phyloP scores from a whole-genome alignment of 2,888 invertebrate genomes.

The Diarsia brunnea region DNA sequence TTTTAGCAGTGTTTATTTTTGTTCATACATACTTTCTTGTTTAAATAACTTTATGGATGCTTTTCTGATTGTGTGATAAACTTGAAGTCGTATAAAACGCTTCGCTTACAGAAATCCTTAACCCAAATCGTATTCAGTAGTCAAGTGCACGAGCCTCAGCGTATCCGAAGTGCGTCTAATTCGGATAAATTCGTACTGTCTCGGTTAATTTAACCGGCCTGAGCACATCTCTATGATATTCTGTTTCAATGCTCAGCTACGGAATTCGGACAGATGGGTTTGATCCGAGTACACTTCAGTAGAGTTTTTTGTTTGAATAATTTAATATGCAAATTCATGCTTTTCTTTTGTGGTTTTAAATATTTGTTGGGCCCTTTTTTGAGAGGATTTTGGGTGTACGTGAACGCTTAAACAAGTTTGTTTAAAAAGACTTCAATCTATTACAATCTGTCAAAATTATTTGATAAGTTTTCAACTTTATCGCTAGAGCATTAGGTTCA shows the following conservation, averaged over 20 bases:
- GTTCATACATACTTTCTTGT: no score
- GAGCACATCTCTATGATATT: slow-evolving; percentile 59
- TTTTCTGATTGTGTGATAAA: no score
- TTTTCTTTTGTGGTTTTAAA: slow-evolving; percentile 35
- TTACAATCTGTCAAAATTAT: background rate
- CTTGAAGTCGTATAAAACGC: background rate
- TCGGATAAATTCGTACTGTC: slow-evolving; percentile 72
- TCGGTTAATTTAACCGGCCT: slow-evolving; percentile 75
- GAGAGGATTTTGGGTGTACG: background rate
- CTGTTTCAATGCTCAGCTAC: slow-evolving; percentile 54
- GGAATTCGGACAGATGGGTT: slow-evolving; percentile 46
- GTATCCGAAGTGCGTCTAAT: slow-evolving; percentile 69
- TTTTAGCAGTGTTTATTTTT: no score
- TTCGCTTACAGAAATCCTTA: slow-evolving; percentile 29
- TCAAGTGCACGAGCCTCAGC: slow-evolving; percentile 58
- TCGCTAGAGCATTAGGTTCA: no score
- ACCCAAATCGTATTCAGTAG: slow-evolving; percentile 61
- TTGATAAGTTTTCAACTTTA: no score
- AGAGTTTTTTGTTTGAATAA: slow-evolving; percentile 54
- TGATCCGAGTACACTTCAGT: slow-evolving; percentile 53
- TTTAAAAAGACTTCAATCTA: background rate
- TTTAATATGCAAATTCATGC: slow-evolving; percentile 29
- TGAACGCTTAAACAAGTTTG: background rate
- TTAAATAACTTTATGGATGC: no score
- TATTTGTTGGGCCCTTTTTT: slow-evolving; percentile 28